A percentile compares a stretch with the other conserved stretches of the same genome.
These are phyloP conservation scores for Anadara kagoshimensis DNA, from an alignment of 1,140 invertebrate genomes.

Conservation along the genomic window DNA sequence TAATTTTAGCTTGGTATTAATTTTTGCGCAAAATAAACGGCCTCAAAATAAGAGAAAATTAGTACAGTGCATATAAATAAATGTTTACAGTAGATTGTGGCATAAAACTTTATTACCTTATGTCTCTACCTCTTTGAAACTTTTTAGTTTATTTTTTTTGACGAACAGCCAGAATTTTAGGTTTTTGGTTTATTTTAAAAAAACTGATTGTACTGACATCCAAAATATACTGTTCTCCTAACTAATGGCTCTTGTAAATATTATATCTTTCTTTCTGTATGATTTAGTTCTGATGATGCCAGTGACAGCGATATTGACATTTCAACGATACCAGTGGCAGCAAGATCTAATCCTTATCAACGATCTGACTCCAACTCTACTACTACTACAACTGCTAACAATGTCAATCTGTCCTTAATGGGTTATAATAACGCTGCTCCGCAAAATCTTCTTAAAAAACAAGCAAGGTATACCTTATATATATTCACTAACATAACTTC, in stretches of 20 bases:
- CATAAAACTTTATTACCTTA: no score
- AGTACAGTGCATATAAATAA: no score
- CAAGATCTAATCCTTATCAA: slow-evolving; percentile 23
- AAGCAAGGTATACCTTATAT: slow-evolving; percentile 3
- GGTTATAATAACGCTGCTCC: not conserved
- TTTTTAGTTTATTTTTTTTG: no score
- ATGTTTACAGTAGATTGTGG: no score
- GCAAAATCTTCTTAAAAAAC: not conserved
- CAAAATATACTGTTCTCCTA: slow-evolving; percentile 1
- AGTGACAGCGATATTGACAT: slow-evolving; percentile 27
- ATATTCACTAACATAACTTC: slow-evolving; percentile 7
- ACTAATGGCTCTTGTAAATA: not conserved
- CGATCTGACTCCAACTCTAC: slow-evolving; percentile 4
- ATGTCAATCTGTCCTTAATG: slow-evolving; percentile 17
- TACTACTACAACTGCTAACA: slow-evolving; percentile 4
- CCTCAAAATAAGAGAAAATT: no score
- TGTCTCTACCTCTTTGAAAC: no score
- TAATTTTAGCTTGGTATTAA: no score
- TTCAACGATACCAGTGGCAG: slow-evolving; percentile 25
- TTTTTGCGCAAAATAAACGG: no score
- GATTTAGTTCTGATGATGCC: slow-evolving; percentile 27
- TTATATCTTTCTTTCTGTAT: not conserved
- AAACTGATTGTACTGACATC: not conserved
- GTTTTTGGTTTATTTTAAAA: not conserved
- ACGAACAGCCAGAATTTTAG: no score